These are phyloP conservation scores for Oryctes rhinoceros DNA, from an alignment of 1,140 invertebrate genomes.

Conservation along the genomic window DNA sequence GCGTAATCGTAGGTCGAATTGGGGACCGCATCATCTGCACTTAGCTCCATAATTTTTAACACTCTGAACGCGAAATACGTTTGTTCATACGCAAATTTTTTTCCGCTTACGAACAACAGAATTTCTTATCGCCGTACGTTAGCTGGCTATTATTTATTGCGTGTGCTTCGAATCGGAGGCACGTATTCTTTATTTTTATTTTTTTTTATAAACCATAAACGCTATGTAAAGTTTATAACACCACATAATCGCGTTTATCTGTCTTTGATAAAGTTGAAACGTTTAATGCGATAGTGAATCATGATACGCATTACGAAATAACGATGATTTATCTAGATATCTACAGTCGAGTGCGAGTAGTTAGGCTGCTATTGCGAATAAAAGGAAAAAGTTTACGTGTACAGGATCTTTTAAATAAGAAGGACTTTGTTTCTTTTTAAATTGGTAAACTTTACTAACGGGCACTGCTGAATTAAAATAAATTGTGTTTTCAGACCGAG, in stretches of 20 bases:
- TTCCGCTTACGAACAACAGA: neutral
- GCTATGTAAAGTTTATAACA: neutral
- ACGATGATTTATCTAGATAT: too few relatives aligned
- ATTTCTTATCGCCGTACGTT: too few relatives aligned
- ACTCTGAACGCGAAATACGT: neutral
- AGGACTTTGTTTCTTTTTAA: too few relatives aligned
- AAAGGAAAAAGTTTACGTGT: too few relatives aligned
- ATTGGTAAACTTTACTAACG: too few relatives aligned
- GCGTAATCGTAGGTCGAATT: neutral
- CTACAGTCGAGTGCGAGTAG: too few relatives aligned
- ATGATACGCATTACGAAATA: neutral
- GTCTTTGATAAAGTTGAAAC: slow-evolving; percentile 2
- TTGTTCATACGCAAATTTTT: neutral
- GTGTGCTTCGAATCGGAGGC: too few relatives aligned
- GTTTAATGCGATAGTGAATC: neutral
- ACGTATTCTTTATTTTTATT: neutral
- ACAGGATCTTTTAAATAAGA: too few relatives aligned
- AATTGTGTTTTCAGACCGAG: too few relatives aligned
- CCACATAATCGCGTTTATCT: slow-evolving; percentile 18
- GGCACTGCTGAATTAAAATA: too few relatives aligned
- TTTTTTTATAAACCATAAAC: neutral
- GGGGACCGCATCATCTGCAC: neutral
- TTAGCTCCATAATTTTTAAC: slow-evolving; percentile 1
- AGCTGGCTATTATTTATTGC: too few relatives aligned
- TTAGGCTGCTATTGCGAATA: too few relatives aligned